A percentile compares a stretch with the other conserved stretches of the same genome.
phyloP scores from a whole-genome alignment of 1,140 invertebrate species.

The Eulimnadia texana region DNA sequence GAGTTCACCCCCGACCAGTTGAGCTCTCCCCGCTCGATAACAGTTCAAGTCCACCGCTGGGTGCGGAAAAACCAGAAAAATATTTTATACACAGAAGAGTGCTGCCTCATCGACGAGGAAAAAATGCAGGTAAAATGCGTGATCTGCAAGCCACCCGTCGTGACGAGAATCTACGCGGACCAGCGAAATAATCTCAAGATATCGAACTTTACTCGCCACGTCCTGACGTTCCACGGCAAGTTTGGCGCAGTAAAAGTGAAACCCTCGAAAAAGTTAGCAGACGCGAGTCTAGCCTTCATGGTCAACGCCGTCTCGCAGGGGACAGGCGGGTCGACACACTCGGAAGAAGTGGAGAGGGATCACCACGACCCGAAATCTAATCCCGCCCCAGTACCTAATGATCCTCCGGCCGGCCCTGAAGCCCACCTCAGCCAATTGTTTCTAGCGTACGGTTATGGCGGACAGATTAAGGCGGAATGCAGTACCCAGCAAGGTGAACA shows the following conservation, averaged over 20 bases:
- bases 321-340: not conserved
- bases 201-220: not conserved
- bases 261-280: not conserved
- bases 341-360: no score
- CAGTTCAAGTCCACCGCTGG: not conserved
- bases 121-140: not conserved
- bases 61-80: not conserved
- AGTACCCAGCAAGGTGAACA: not conserved
- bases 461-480: not conserved
- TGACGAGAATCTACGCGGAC: not conserved
- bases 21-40: not conserved
- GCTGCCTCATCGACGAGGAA: not conserved
- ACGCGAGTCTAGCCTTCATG: not conserved
- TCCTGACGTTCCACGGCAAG: not conserved
- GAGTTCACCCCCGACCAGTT: not conserved
- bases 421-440: not conserved
- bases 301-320: not conserved
- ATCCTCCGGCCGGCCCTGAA: not conserved
- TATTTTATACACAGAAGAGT: not conserved
- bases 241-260: not conserved
- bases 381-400: not conserved
- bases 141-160: not conserved
- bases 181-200: not conserved
- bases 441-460: not conserved
- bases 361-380: not conserved